phyloP scores from a whole-genome alignment of 1,140 invertebrate species.

The Lepidotrigona ventralis region DNA sequence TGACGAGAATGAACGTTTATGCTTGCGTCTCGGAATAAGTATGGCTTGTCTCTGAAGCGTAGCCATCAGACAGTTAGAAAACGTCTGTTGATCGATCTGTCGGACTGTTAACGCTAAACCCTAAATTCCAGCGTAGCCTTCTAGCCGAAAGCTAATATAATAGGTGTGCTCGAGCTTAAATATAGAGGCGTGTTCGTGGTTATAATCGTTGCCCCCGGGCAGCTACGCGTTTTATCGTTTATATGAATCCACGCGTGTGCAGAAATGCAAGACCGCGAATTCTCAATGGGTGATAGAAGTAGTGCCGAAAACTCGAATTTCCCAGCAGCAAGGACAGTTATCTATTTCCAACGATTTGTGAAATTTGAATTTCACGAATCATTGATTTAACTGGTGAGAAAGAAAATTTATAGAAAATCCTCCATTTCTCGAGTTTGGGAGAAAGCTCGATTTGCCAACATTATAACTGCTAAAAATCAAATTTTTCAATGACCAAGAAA shows the following conservation, averaged over 20 bases:
- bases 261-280: not conserved
- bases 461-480: too few relatives aligned
- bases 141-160: slow-evolving; percentile 62
- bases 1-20: slow-evolving; percentile 22
- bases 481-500: too few relatives aligned
- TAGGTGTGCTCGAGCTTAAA: slow-evolving; percentile 57
- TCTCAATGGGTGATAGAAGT: too few relatives aligned
- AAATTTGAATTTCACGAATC: too few relatives aligned
- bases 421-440: too few relatives aligned
- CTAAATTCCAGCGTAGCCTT: slow-evolving; percentile 66
- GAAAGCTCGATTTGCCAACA: too few relatives aligned
- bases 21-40: slow-evolving; percentile 36
- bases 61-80: slow-evolving; percentile 60
- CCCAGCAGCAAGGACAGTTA: too few relatives aligned
- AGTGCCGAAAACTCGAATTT: too few relatives aligned
- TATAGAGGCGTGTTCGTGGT: slow-evolving; percentile 58
- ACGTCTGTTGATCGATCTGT: slow-evolving; percentile 66
- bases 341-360: too few relatives aligned
- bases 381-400: too few relatives aligned
- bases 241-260: not conserved
- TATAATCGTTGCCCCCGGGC: slow-evolving; percentile 64
- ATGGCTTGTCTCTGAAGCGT: slow-evolving; percentile 56
- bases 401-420: too few relatives aligned
- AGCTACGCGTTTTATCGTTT: slow-evolving; percentile 45
- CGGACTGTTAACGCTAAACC: slow-evolving; percentile 69